Base-by-base conservation (phyloP, 2,888 invertebrate species). In the Mimumesa dahlbomi region DNA sequence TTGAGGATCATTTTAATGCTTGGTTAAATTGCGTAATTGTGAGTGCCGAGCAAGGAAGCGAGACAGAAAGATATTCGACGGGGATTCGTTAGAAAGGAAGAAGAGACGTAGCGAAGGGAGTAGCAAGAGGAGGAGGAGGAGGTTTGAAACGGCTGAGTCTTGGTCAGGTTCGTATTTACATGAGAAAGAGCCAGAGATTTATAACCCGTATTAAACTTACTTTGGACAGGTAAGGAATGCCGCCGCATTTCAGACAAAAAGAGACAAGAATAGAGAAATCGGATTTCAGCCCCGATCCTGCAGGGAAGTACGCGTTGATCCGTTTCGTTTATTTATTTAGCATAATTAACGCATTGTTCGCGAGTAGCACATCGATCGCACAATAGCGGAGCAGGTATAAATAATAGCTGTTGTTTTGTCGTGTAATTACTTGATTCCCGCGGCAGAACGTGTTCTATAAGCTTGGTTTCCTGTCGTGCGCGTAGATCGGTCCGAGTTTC, bases 11-110 rank as follows among this genome's bases (percentile, higher is more conserved):
- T 83, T 84, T 84, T 84, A 82, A 85, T 84, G 83, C 82, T 82
- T 80, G 77, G 82, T 83, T 85, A 83, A 86, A 87, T 85, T 85
- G 79, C 79, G 79, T 85, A 84, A 87, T 84, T 84, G 83, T 81
- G 78, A 85, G 79, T 78, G 69, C 72, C 56, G 73, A 67, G 38
- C 11, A 71, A 48, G 50, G 43, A 43, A 40, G 56, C 40, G 29
- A 45, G 29, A 34, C 22, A 22, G 43, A 48, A 22, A 48, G 58
- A 48, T 43, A 74, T 38, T 54, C 64, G 65, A 61, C 64, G 64
- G 54, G 61, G 72, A 64, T 64, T 57, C 40, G 62, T 54, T 53
- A 38, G 31, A 49, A 46, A 18, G 40, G 56, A 42, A 42, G 48
- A 56, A 53, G 45, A 31, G 43, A 58, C 53, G 43, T 14, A 36